A percentile compares a stretch with the other conserved stretches of the same genome.
Conservation (phyloP, 2,113 vertebrate genomes). For the Meriones unguiculatus region DNA sequence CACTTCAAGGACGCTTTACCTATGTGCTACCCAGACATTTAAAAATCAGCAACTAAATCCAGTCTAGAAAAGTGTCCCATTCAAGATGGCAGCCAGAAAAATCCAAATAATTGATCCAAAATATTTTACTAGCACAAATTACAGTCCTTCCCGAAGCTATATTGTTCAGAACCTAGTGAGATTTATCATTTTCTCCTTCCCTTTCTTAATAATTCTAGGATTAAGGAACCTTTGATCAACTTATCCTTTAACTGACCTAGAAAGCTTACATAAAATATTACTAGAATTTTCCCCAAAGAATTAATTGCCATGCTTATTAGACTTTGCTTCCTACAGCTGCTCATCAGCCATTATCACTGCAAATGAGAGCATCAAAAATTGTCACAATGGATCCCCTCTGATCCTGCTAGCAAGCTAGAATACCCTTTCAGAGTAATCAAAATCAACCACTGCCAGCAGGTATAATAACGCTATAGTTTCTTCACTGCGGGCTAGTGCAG, state of each 20-base stretch:
- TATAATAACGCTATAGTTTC: background rate
- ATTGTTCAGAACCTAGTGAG: background rate
- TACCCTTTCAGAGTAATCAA: background rate
- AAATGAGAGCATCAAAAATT: background rate
- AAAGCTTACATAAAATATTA: background rate
- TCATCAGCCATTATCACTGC: background rate
- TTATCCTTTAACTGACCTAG: background rate
- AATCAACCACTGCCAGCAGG: background rate
- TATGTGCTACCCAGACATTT: background rate
- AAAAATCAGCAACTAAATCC: background rate
- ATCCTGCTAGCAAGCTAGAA: background rate
- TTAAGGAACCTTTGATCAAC: background rate
- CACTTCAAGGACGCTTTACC: background rate
- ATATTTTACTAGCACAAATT: background rate
- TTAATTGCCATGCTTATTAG: background rate
- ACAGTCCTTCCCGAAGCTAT: background rate
- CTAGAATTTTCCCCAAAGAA: background rate
- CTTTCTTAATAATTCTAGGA: background rate
- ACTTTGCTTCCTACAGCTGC: background rate
- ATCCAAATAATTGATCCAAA: background rate
- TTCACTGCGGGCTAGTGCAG: background rate
- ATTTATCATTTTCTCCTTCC: background rate
- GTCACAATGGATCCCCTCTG: background rate
- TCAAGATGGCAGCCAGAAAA: background rate
- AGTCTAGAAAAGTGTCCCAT: background rate